Conservation (phyloP, 1,140 invertebrate genomes). For the Lasioglossum albipes region DNA sequence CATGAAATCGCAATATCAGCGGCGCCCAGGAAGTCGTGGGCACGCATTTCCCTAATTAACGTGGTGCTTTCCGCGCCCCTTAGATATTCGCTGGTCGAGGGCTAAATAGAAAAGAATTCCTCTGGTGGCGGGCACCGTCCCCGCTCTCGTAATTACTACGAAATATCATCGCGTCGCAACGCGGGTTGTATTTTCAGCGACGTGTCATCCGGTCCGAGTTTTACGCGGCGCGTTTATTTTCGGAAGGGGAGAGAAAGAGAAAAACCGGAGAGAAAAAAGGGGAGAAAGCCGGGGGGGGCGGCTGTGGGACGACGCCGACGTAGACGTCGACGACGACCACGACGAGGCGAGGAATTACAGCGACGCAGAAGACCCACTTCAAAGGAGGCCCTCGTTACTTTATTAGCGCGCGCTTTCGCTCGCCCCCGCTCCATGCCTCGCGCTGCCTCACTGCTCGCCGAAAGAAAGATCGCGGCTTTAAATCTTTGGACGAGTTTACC, state of each 20-base stretch:
- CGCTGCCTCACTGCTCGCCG: constrained; percentile 20
- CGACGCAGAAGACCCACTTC: constrained; percentile 51
- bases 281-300: background rate
- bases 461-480: constrained; percentile 55
- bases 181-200: constrained; percentile 69
- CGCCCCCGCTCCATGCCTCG: background rate
- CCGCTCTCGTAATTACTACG: constrained; percentile 53
- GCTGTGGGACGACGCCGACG: constrained; percentile 25
- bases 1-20: background rate
- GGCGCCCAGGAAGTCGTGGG: background rate
- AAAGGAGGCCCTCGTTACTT: constrained; percentile 59
- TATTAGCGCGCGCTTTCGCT: constrained; percentile 46
- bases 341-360: constrained; percentile 57
- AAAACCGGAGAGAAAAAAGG: no score
- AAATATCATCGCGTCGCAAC: constrained; percentile 45
- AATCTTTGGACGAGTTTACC: constrained; percentile 32
- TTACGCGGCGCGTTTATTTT: constrained; percentile 70
- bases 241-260: constrained; percentile 35
- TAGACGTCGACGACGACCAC: constrained; percentile 42
- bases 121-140: no score
- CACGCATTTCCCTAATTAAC: constrained; percentile 11
- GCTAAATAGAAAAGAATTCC: constrained; percentile 26
- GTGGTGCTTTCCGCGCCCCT: background rate
- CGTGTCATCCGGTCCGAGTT: constrained; percentile 63
- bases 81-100: background rate